phyloP scores from a whole-genome alignment of 1,140 invertebrate species.

The Coboldia fuscipes region DNA sequence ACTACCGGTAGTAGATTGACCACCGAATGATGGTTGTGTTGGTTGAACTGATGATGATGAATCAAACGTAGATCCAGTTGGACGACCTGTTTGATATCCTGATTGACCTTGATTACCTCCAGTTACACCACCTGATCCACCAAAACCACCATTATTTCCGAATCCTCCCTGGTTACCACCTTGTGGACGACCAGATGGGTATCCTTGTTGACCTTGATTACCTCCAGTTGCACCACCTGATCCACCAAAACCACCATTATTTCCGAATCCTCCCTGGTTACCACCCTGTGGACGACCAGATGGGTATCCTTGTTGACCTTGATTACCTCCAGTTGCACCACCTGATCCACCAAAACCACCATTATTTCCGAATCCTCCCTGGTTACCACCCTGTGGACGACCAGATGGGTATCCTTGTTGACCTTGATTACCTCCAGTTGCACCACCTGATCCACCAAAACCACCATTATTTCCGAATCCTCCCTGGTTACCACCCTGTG shows the following conservation, averaged over 20 bases:
- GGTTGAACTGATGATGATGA: too few relatives aligned
- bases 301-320: slow-evolving; percentile 11
- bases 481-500: slow-evolving; percentile 5
- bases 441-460: too few relatives aligned
- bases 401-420: neutral
- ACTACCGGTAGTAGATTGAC: too few relatives aligned
- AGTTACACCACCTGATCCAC: neutral
- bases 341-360: slow-evolving; percentile 9
- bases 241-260: slow-evolving; percentile 5
- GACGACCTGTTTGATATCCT: slow-evolving; percentile 1
- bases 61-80: neutral
- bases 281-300: slow-evolving; percentile 12
- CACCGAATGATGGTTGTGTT: too few relatives aligned
- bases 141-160: too few relatives aligned
- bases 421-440: too few relatives aligned
- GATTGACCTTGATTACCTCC: neutral
- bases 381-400: slow-evolving; percentile 8
- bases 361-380: slow-evolving; percentile 8
- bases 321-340: slow-evolving; percentile 9
- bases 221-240: slow-evolving; percentile 1
- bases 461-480: slow-evolving; percentile 6
- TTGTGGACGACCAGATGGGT: neutral
- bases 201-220: neutral
- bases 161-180: too few relatives aligned
- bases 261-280: neutral